Evolutionary conservation across 2,113 vertebrate species (phyloP).

Genomic region (Nansenia antarctica): DNA sequence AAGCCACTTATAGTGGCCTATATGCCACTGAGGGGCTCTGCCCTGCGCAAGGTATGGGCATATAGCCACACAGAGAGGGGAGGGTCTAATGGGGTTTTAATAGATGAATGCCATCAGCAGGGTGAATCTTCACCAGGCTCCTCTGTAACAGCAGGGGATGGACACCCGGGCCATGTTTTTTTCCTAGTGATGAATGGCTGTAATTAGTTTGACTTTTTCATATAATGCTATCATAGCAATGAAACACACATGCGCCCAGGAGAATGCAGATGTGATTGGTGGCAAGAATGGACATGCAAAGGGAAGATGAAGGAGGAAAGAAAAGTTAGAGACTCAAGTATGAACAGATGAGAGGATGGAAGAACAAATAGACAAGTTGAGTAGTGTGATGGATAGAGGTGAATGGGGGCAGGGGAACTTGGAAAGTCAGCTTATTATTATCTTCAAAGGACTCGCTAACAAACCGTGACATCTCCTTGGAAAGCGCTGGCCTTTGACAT

Average conservation of each 20-base stretch:
- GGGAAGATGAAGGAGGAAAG: background rate
- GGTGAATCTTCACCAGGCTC: slow-evolving; percentile 42
- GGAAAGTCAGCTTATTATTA: slow-evolving; percentile 38
- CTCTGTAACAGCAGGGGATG: slow-evolving; percentile 60
- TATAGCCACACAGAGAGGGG: background rate
- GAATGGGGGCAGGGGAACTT: too few relatives aligned
- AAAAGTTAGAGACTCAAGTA: background rate
- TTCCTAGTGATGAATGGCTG: slow-evolving; percentile 61
- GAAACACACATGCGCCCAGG: slow-evolving; percentile 34
- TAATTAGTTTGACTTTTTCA: slow-evolving; percentile 32
- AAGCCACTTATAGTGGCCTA: slow-evolving; percentile 23
- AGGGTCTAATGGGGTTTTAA: slow-evolving; percentile 63
- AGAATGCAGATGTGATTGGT: slow-evolving; percentile 11
- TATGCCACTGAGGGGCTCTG: slow-evolving; percentile 30
- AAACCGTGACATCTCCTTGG: slow-evolving; percentile 21
- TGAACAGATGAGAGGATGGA: slow-evolving; percentile 16
- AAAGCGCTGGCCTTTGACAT: slow-evolving; percentile 13
- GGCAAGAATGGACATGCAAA: background rate
- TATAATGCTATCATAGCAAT: slow-evolving; percentile 26
- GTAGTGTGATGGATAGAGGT: background rate
- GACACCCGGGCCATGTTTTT: slow-evolving; percentile 55
- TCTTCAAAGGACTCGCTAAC: slow-evolving; percentile 32
- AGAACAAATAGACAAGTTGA: background rate
- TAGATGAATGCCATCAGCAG: slow-evolving; percentile 60
- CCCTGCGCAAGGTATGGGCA: slow-evolving; percentile 2